Percentiles rank a stretch among this genome's conserved stretches.
These are phyloP conservation scores for Phania funesta DNA, from an alignment of 2,888 invertebrate species.

Conservation along the genomic window DNA sequence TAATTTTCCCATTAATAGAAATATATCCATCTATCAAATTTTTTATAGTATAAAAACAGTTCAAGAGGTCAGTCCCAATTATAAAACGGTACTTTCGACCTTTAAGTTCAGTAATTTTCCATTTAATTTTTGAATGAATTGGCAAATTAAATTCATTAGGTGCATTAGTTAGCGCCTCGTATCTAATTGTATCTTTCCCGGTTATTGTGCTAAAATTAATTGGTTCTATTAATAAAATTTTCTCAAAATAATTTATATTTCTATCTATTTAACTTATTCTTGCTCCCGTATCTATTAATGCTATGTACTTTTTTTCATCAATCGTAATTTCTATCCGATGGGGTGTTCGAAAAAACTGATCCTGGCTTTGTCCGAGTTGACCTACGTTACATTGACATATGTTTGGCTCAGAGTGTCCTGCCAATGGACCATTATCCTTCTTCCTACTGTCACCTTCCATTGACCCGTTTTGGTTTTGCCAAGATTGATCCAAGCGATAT, in stretches of 20 bases:
- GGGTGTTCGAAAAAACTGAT: neutral
- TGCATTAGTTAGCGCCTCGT: constrained; percentile 8
- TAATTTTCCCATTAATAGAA: constrained; percentile 11
- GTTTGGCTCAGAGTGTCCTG: too few species aligned
- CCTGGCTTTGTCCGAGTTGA: neutral
- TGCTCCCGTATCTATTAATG: too few species aligned
- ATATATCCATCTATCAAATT: constrained; percentile 34
- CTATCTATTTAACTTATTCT: too few species aligned
- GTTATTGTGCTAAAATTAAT: too few species aligned
- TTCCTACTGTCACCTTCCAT: constrained; percentile 11
- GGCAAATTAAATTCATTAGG: constrained; percentile 26
- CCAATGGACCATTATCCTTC: neutral
- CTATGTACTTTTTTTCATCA: neutral
- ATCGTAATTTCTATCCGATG: neutral
- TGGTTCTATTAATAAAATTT: too few species aligned
- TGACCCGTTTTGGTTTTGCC: neutral
- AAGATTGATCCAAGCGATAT: too few species aligned
- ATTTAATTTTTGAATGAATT: neutral
- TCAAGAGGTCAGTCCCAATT: constrained; percentile 20
- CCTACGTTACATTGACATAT: too few species aligned
- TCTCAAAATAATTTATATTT: too few species aligned
- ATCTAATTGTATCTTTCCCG: neutral
- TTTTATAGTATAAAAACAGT: constrained; percentile 27
- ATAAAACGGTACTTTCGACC: constrained; percentile 43
- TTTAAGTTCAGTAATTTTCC: constrained; percentile 24